phyloP scores from a whole-genome alignment of 1,140 invertebrate genomes.

The Bombus fervidus region DNA sequence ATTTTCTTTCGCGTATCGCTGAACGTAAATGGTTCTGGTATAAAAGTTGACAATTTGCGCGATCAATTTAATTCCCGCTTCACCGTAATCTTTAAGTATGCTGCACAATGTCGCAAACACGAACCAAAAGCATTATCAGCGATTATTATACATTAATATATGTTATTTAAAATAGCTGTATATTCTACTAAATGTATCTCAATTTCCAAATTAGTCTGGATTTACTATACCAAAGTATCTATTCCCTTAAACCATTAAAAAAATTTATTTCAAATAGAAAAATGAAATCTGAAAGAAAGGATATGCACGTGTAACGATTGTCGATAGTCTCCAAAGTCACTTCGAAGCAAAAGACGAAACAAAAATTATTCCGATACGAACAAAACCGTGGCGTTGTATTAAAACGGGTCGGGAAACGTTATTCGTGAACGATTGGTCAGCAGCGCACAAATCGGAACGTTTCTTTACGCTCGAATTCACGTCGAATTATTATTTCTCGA shows the following conservation, averaged over 20 bases:
- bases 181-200: too few species aligned
- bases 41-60: not conserved
- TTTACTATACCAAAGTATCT: too few species aligned
- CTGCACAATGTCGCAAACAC: not conserved
- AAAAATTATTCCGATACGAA: not conserved
- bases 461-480: conserved; percentile 11
- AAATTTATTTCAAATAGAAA: not conserved
- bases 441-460: not conserved
- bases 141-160: not conserved
- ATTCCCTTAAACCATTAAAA: not conserved
- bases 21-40: not conserved
- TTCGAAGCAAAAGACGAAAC: not conserved
- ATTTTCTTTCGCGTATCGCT: conserved; percentile 11
- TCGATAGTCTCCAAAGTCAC: not conserved
- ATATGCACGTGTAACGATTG: not conserved
- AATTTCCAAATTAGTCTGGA: too few species aligned
- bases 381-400: too few species aligned
- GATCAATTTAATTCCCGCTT: conserved; percentile 1
- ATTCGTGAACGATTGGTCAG: not conserved
- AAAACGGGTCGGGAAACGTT: not conserved
- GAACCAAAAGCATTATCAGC: not conserved
- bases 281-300: not conserved
- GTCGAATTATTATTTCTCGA: conserved; percentile 37
- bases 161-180: not conserved
- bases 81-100: too few species aligned